These are phyloP conservation scores for Morone saxatilis DNA, from an alignment of 2,113 vertebrate species.

Conservation along the genomic window DNA sequence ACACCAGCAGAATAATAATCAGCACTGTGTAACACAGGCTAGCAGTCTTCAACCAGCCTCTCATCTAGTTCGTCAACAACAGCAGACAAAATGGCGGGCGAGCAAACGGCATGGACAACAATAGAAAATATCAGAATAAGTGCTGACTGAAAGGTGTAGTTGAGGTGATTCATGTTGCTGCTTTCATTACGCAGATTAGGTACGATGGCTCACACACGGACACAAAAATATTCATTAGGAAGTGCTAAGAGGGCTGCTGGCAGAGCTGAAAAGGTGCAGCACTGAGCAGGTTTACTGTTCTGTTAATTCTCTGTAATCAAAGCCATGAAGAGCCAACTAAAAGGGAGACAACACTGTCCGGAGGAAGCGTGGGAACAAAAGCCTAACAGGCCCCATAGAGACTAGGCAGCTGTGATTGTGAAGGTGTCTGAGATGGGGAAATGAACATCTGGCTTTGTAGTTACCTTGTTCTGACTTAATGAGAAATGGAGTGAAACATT, in stretches of 20 bases:
- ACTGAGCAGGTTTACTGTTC: background rate
- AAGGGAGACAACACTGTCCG: background rate
- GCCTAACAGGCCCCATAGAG: background rate
- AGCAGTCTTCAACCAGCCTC: slow-evolving; percentile 59
- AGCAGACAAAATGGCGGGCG: slow-evolving; percentile 61
- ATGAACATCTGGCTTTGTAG: slow-evolving; percentile 19
- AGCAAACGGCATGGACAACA: background rate
- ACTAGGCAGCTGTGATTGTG: slow-evolving; percentile 14
- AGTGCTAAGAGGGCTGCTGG: slow-evolving; percentile 9
- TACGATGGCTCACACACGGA: background rate
- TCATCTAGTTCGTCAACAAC: slow-evolving; percentile 49
- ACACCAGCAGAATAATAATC: slow-evolving; percentile 77
- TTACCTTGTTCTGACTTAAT: background rate
- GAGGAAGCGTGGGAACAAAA: slow-evolving; percentile 17
- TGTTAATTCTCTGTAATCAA: slow-evolving; percentile 24
- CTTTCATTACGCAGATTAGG: slow-evolving; percentile 45
- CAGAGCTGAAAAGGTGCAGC: slow-evolving; percentile 6
- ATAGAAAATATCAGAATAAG: slow-evolving; percentile 21
- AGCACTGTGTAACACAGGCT: slow-evolving; percentile 45
- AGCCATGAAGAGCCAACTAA: background rate
- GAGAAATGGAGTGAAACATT: background rate
- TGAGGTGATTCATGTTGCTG: slow-evolving; percentile 3
- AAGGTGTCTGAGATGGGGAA: slow-evolving; percentile 5
- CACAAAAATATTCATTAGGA: slow-evolving; percentile 26
- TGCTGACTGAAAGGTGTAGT: slow-evolving; percentile 8